Evolutionary conservation across 2,797 vertebrate genomes (phyloP).

Genomic region (Pipistrellus nathusii): DNA sequence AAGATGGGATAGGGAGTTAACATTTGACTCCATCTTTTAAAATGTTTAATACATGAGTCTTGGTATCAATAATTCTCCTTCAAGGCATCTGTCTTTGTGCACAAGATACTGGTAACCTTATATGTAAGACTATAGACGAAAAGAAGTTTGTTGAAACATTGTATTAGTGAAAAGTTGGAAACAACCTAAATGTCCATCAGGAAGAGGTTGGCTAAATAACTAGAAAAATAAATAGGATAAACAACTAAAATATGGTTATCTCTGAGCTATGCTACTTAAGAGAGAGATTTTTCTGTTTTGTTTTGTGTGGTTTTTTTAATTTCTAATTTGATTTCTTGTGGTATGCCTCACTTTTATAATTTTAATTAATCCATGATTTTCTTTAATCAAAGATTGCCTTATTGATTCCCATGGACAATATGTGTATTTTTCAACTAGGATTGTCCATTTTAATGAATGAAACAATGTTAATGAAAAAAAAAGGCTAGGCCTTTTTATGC

Average conservation of each 20-base stretch:
- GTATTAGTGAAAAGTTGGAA: not conserved
- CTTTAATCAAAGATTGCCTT: slow-evolving; percentile 34
- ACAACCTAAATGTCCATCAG: not conserved
- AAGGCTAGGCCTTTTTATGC: not conserved
- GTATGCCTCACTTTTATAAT: slow-evolving; percentile 4
- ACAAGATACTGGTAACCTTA: not conserved
- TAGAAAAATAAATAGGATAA: not conserved
- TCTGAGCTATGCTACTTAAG: not conserved
- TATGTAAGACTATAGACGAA: not conserved
- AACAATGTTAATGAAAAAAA: not conserved
- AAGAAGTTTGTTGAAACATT: not conserved
- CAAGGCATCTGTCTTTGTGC: not conserved
- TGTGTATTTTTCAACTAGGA: not conserved
- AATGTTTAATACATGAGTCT: not conserved
- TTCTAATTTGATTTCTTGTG: slow-evolving; percentile 31
- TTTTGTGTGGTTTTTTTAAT: not conserved
- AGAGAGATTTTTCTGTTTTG: not conserved
- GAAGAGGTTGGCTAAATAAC: not conserved
- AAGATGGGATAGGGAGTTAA: too few species aligned
- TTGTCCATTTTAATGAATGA: slow-evolving; percentile 30
- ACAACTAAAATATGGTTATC: not conserved
- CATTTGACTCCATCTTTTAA: not conserved
- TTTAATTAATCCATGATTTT: slow-evolving; percentile 43
- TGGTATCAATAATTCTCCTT: not conserved
- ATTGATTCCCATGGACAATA: slow-evolving; percentile 20